phyloP scores from a whole-genome alignment of 2,888 invertebrate genomes.

The Standfussiana lucernea region DNA sequence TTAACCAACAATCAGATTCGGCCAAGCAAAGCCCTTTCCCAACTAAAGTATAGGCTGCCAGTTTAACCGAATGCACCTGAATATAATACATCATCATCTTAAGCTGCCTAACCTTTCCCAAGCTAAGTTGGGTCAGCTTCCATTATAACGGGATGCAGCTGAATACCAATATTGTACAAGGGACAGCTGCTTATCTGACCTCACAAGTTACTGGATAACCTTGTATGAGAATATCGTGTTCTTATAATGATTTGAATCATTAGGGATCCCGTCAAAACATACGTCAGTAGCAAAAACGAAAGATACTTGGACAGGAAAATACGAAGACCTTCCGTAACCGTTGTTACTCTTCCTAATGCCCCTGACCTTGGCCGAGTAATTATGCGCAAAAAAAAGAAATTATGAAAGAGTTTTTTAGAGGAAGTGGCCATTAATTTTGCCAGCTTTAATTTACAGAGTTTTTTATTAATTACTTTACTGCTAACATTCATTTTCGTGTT shows the following conservation, averaged over 20 bases:
- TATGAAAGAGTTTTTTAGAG: constrained; percentile 47
- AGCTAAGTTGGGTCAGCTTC: neutral
- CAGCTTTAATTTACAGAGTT: constrained; percentile 57
- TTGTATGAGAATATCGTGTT: neutral
- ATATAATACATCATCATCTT: too few relatives aligned
- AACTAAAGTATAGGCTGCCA: neutral
- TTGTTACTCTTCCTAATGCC: constrained; percentile 23
- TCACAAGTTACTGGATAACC: too few relatives aligned
- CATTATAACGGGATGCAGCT: neutral
- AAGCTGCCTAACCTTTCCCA: neutral
- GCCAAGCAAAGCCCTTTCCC: neutral
- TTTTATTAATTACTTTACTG: constrained; percentile 57
- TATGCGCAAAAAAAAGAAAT: constrained; percentile 48
- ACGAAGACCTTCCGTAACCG: constrained; percentile 3
- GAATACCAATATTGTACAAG: too few relatives aligned
- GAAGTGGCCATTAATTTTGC: constrained; percentile 56
- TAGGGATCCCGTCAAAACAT: constrained; percentile 30
- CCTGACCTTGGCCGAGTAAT: constrained; percentile 49
- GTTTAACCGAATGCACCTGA: neutral
- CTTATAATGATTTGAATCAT: constrained; percentile 48
- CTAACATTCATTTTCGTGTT: constrained; percentile 55
- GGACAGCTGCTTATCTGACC: too few relatives aligned
- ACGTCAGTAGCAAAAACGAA: constrained; percentile 41
- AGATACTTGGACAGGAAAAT: constrained; percentile 37
- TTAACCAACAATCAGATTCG: neutral